These are phyloP conservation scores for Podilymbus podiceps DNA, from an alignment of 2,113 vertebrate genomes.

Conservation along the genomic window DNA sequence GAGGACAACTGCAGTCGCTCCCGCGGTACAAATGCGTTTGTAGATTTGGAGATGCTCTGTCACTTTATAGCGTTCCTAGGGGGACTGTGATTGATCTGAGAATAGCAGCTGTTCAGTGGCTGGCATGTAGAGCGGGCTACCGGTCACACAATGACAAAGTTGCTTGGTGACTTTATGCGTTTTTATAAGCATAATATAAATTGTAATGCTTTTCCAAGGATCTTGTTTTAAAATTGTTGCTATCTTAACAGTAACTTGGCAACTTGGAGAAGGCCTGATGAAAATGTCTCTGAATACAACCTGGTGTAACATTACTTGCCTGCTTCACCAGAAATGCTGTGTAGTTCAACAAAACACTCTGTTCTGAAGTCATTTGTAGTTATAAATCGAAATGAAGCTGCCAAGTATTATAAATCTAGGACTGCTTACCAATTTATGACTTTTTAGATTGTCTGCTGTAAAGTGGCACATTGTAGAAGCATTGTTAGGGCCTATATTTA, in stretches of 20 bases:
- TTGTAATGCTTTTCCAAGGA: not conserved
- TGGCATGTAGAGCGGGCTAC: not conserved
- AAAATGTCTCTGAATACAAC: not conserved
- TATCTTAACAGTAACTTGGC: not conserved
- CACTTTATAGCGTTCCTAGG: not conserved
- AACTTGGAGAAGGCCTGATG: not conserved
- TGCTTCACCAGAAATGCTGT: not conserved
- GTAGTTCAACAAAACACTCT: not conserved
- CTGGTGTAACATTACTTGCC: not conserved
- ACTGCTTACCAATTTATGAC: not conserved
- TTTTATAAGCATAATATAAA: not conserved
- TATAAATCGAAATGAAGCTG: constrained; percentile 9
- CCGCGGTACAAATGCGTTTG: not conserved
- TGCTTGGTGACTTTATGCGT: not conserved
- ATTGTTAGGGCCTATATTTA: not conserved
- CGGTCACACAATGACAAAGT: accelerated
- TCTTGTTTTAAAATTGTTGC: not conserved
- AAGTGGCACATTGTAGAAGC: not conserved
- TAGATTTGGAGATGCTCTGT: not conserved
- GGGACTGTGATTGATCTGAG: not conserved
- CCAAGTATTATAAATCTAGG: not conserved
- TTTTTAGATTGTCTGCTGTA: not conserved
- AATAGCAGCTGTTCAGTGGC: not conserved
- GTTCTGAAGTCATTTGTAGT: not conserved
- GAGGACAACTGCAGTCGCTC: not conserved